Conservation (phyloP, 2,113 vertebrate genomes). For the Actenoides lindsayi region DNA sequence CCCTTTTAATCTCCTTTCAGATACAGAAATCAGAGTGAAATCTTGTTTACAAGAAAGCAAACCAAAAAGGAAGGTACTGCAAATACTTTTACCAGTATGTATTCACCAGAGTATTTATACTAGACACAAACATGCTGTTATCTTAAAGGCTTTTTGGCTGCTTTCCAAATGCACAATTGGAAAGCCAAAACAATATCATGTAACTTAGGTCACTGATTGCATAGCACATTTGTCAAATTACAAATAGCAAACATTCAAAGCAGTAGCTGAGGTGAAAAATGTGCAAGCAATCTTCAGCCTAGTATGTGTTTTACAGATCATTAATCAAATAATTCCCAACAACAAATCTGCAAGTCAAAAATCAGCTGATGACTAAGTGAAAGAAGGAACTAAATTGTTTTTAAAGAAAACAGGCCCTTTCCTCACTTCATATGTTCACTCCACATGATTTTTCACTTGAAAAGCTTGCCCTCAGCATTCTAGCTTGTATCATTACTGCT, state of each 20-base stretch:
- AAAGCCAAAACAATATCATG: neutral
- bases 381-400: neutral
- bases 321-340: neutral
- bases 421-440: neutral
- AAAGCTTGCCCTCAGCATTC: neutral
- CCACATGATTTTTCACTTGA: neutral
- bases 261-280: neutral
- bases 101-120: neutral
- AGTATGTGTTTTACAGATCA: neutral
- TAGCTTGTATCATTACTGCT: neutral
- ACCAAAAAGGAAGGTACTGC: neutral
- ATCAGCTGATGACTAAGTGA: neutral
- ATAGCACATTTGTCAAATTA: neutral
- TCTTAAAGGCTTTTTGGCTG: neutral
- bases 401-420: neutral
- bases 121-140: neutral
- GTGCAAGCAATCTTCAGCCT: neutral
- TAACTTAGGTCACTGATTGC: neutral
- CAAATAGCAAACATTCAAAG: neutral
- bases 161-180: neutral
- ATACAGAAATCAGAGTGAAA: neutral
- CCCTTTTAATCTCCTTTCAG: neutral
- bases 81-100: constrained; percentile 1
- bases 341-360: neutral
- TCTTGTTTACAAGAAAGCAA: neutral